Percentiles rank a stretch among this genome's conserved stretches.
Evolutionary conservation across 2,797 vertebrate species (phyloP).

Genomic region (Tympanoctomys barrerae): DNA sequence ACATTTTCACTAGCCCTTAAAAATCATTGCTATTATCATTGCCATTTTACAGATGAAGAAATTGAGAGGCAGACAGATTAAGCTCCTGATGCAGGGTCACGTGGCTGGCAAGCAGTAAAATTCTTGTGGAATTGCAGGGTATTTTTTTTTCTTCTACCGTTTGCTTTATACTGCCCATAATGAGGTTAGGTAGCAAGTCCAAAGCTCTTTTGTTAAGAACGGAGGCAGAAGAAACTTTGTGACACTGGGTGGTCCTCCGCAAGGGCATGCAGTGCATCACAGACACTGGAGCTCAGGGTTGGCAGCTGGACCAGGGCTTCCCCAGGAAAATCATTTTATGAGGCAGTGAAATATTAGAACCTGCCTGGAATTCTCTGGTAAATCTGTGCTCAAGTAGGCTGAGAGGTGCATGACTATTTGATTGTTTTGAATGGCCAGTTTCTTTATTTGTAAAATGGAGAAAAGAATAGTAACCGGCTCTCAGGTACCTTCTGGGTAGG

Average conservation of each 20-base stretch:
- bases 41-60: constrained; percentile 49
- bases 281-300: not conserved
- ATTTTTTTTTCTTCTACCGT: not conserved
- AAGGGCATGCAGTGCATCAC: not conserved
- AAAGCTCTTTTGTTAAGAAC: not conserved
- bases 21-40: not conserved
- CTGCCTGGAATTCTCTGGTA: constrained; percentile 56
- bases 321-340: not conserved
- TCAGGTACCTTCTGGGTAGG: not conserved
- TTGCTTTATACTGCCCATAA: not conserved
- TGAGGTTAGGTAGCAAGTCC: not conserved
- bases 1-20: not conserved
- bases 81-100: not conserved
- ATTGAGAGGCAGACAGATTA: not conserved
- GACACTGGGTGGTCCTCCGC: not conserved
- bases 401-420: not conserved
- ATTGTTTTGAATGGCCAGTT: not conserved
- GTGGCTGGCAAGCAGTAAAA: not conserved
- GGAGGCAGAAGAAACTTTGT: not conserved
- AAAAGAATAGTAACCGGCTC: constrained; percentile 29
- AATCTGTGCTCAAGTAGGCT: not conserved
- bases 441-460: constrained; percentile 33
- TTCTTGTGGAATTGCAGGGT: not conserved
- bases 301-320: not conserved
- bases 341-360: constrained; percentile 41